These are phyloP conservation scores for Diachasmimorpha longicaudata DNA, from an alignment of 1,140 invertebrate genomes.

Conservation along the genomic window DNA sequence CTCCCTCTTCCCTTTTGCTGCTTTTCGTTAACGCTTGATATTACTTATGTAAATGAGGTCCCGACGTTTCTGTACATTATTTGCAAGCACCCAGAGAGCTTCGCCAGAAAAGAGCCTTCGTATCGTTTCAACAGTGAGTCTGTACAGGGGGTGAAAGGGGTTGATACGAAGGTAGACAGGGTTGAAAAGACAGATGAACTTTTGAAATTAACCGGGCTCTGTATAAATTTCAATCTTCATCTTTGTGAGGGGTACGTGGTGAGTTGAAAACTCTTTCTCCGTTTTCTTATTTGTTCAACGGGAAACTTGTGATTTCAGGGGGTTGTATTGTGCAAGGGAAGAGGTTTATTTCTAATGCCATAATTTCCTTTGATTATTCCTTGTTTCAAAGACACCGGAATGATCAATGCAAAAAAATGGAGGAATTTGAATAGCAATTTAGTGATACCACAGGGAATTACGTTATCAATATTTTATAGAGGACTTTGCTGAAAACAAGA, in stretches of 20 bases:
- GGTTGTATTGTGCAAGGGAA: neutral
- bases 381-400: neutral
- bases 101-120: conserved; percentile 31
- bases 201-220: conserved; percentile 48
- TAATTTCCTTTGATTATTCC: neutral
- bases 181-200: conserved; percentile 40
- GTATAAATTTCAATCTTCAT: conserved; percentile 37
- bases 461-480: too few relatives aligned
- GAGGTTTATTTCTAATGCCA: neutral
- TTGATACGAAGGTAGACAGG: neutral
- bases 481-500: too few relatives aligned
- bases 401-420: too few relatives aligned
- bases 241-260: neutral
- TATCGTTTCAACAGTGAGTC: conserved; percentile 3
- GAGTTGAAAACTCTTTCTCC: conserved; percentile 1
- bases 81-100: conserved; percentile 44
- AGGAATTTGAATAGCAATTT: too few relatives aligned
- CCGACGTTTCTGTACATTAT: conserved; percentile 61
- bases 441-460: too few relatives aligned
- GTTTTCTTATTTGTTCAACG: neutral
- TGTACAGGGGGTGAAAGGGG: conserved; percentile 15
- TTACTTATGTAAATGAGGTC: conserved; percentile 63
- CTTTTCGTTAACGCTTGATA: conserved; percentile 43
- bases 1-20: conserved; percentile 13
- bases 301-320: neutral